Evolutionary conservation across 2,113 vertebrate species (phyloP).

Genomic region (Eidolon helvum): DNA sequence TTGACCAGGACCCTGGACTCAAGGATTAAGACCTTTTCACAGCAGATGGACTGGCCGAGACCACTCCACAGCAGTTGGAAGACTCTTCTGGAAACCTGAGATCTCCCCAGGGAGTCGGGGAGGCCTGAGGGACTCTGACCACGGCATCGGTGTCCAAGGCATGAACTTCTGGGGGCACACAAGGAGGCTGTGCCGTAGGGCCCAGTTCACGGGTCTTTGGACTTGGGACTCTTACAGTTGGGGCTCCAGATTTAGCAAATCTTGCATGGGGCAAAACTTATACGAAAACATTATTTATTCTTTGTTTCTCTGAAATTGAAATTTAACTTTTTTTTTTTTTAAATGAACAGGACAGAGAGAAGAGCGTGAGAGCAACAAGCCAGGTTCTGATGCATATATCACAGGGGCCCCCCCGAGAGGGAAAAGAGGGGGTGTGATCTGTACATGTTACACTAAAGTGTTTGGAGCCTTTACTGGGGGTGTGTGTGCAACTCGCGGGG

Average conservation of each 20-base stretch:
- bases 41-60: neutral
- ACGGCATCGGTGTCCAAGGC: neutral
- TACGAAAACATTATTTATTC: neutral
- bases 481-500: neutral
- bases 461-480: neutral
- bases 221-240: neutral
- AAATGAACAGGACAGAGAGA: neutral
- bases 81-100: neutral
- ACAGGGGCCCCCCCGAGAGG: neutral
- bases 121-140: accelerated
- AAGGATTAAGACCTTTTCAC: neutral
- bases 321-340: neutral
- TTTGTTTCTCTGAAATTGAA: neutral
- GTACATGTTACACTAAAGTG: neutral
- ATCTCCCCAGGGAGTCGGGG: no score
- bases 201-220: neutral
- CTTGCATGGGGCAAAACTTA: no score
- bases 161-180: no score
- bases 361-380: neutral
- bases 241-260: neutral
- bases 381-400: neutral
- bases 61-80: accelerated
- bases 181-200: neutral
- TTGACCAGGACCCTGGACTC: neutral
- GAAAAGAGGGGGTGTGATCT: neutral